A percentile compares a stretch with the other conserved stretches of the same genome.
phyloP scores from a whole-genome alignment of 2,113 vertebrate species.

The Clinocottus analis region DNA sequence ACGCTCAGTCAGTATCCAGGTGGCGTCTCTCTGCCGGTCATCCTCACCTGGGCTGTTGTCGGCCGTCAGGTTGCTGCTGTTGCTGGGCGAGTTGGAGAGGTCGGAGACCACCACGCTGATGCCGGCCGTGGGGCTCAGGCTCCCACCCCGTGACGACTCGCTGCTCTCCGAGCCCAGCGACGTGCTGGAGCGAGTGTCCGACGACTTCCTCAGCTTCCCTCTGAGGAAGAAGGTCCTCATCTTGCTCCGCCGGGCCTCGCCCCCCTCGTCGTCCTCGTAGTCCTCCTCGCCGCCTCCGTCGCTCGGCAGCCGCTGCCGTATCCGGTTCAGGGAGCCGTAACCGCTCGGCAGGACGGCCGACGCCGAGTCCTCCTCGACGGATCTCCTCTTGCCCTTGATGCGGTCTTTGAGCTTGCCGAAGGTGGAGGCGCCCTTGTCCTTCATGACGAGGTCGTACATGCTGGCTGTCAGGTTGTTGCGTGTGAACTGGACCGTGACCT shows the following conservation, averaged over 20 bases:
- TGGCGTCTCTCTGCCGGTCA: background rate
- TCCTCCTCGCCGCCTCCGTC: conserved; percentile 87
- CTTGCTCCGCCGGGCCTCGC: conserved; percentile 88
- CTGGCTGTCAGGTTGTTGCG: conserved; percentile 94
- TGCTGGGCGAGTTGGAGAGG: conserved; percentile 83
- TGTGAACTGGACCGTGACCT: conserved; percentile 91
- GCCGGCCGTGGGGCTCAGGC: conserved; percentile 86
- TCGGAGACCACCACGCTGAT: conserved; percentile 83
- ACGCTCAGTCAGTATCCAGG: no score
- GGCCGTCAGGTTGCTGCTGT: conserved; percentile 90
- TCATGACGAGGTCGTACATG: conserved; percentile 96
- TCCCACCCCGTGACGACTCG: conserved; percentile 89
- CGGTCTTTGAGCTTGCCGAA: conserved; percentile 95
- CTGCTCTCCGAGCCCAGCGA: conserved; percentile 96
- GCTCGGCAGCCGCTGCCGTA: conserved; percentile 78
- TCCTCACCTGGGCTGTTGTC: conserved; percentile 89
- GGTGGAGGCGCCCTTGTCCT: conserved; percentile 91
- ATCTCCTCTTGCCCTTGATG: conserved; percentile 88
- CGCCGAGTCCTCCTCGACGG: conserved; percentile 87
- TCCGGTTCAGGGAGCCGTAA: conserved; percentile 60
- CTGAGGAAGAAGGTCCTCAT: conserved; percentile 90
- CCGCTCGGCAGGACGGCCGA: conserved; percentile 87
- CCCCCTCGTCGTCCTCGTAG: conserved; percentile 87
- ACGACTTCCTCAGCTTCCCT: conserved; percentile 90
- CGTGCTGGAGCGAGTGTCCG: conserved; percentile 92